Conservation (phyloP, 2,113 vertebrate genomes). For the Trichechus manatus region DNA sequence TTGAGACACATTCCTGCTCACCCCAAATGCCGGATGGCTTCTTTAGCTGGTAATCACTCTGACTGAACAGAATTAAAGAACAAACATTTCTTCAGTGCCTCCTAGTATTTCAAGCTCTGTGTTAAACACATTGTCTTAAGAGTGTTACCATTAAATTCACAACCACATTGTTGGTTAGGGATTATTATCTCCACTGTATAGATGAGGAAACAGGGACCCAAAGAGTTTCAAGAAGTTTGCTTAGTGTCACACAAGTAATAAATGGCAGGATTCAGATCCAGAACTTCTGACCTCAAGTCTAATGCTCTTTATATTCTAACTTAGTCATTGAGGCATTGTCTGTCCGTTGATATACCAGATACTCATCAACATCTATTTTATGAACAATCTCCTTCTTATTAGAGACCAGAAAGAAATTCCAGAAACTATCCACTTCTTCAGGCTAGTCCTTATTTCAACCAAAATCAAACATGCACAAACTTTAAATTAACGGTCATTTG, state of each 20-base stretch:
- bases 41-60: neutral
- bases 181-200: neutral
- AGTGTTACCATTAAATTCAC: neutral
- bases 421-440: neutral
- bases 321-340: neutral
- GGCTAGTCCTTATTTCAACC: neutral
- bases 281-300: neutral
- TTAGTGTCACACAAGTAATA: neutral
- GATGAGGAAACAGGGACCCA: neutral
- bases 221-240: conserved; percentile 5
- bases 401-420: neutral
- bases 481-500: neutral
- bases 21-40: neutral
- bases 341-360: neutral
- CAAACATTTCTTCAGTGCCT: neutral
- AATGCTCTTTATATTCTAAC: neutral
- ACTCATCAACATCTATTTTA: neutral
- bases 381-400: neutral
- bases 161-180: neutral
- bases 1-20: conserved; percentile 3
- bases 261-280: neutral
- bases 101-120: neutral
- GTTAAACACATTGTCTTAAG: neutral
- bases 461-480: neutral
- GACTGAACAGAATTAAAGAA: neutral